Evolutionary conservation across 2,888 invertebrate species (phyloP).

Genomic region (Stomorhina lunata): DNA sequence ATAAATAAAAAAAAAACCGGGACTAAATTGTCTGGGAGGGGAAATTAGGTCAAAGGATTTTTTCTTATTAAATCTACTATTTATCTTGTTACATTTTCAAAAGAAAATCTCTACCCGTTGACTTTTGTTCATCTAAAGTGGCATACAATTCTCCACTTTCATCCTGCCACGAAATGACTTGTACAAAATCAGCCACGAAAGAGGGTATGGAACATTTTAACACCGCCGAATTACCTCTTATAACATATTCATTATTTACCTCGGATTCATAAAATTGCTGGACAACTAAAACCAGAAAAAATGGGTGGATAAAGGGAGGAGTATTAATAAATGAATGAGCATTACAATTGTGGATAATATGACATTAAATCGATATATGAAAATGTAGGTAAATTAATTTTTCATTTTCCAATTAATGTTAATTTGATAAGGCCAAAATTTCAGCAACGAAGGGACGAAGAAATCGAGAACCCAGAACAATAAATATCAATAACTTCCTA

Average conservation of each 20-base stretch:
- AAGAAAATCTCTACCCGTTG: slow-evolving; percentile 61
- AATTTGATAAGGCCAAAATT: too few relatives aligned
- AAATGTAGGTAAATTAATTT: slow-evolving; percentile 29
- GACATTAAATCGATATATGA: slow-evolving; percentile 8
- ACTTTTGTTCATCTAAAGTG: slow-evolving; percentile 75
- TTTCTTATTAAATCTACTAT: neutral
- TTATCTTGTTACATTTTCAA: neutral
- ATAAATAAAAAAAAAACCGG: slow-evolving; percentile 19
- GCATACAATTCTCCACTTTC: slow-evolving; percentile 80
- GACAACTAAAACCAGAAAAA: slow-evolving; percentile 81
- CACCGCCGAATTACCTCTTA: slow-evolving; percentile 86
- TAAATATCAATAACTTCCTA: too few relatives aligned
- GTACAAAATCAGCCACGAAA: slow-evolving; percentile 87
- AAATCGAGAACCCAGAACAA: too few relatives aligned
- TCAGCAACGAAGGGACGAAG: too few relatives aligned
- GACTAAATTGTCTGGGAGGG: slow-evolving; percentile 6
- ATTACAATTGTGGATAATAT: neutral
- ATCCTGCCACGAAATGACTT: slow-evolving; percentile 86
- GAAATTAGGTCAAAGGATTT: slow-evolving; percentile 15
- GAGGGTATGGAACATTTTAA: slow-evolving; percentile 88
- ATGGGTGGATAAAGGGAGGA: slow-evolving; percentile 16
- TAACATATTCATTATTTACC: slow-evolving; percentile 87
- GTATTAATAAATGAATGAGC: slow-evolving; percentile 3
- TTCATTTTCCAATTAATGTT: too few relatives aligned
- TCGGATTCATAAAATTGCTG: slow-evolving; percentile 87